A percentile compares a stretch with the other conserved stretches of the same genome.
These are phyloP conservation scores for Bimastos eiseni DNA, from an alignment of 2,888 invertebrate genomes.

Conservation along the genomic window DNA sequence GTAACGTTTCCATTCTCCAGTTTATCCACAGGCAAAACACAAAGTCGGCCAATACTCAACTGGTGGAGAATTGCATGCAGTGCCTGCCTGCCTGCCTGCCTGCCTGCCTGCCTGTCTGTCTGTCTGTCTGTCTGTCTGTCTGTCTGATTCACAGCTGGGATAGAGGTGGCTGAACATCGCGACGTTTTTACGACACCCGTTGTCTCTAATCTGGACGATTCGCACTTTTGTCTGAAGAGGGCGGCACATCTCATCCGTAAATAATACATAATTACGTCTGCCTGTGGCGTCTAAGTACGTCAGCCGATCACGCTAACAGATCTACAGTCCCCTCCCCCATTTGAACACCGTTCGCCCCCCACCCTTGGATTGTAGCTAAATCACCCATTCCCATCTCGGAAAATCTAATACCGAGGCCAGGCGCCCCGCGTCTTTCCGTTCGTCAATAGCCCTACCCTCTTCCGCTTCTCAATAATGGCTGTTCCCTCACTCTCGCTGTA, in stretches of 20 bases:
- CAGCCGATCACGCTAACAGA: conserved; percentile 13
- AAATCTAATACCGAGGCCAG: neutral
- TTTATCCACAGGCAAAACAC: too few species aligned
- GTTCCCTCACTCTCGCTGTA: neutral
- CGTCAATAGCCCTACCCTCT: neutral
- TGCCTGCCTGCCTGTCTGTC: neutral
- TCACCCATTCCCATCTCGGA: neutral
- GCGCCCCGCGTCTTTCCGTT: neutral
- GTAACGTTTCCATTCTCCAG: too few species aligned
- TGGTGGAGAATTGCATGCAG: too few species aligned
- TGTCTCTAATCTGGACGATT: neutral
- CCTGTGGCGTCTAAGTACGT: neutral
- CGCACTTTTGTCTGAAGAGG: neutral
- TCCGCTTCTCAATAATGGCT: neutral
- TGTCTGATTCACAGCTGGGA: neutral
- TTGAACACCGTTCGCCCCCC: neutral
- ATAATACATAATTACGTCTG: conserved; percentile 13
- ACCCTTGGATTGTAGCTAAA: neutral
- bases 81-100: neutral
- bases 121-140: neutral
- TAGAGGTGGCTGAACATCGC: neutral
- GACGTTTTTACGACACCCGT: conserved; percentile 4
- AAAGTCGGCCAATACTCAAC: too few species aligned
- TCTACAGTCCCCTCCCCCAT: neutral
- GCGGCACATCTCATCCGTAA: neutral